These are phyloP conservation scores for Macquaria ambigua DNA, from an alignment of 2,113 vertebrate genomes.

Conservation along the genomic window DNA sequence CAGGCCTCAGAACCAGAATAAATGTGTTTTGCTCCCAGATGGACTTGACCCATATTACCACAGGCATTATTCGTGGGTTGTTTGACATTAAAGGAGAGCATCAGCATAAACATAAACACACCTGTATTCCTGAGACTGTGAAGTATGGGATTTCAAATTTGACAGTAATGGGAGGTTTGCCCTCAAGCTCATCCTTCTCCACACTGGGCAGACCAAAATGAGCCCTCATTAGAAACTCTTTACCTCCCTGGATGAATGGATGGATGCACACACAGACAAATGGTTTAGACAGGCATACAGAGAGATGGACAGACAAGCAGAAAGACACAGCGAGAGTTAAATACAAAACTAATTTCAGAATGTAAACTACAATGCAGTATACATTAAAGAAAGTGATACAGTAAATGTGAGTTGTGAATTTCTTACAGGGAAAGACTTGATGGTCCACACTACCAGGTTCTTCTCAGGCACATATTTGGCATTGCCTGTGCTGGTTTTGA, in stretches of 20 bases:
- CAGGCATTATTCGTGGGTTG: not conserved
- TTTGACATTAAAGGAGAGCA: not conserved
- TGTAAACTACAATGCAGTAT: not conserved
- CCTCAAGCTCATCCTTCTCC: constrained; percentile 91
- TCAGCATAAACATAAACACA: constrained; percentile 55
- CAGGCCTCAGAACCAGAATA: not conserved
- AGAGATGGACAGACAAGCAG: not conserved
- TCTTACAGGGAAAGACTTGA: constrained; percentile 95
- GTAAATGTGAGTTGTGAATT: not conserved
- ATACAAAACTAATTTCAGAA: not conserved
- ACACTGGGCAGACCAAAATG: constrained; percentile 95
- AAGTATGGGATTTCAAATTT: constrained; percentile 98
- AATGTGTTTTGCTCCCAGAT: not conserved
- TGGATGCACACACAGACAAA: not conserved
- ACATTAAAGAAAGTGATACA: not conserved
- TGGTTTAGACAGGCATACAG: not conserved
- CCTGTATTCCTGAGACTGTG: constrained; percentile 96
- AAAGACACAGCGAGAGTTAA: not conserved
- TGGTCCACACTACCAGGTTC: constrained; percentile 93
- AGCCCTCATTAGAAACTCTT: constrained; percentile 96
- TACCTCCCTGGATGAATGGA: constrained; percentile 87
- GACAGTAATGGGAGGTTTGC: constrained; percentile 92
- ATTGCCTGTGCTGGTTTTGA: constrained; percentile 92
- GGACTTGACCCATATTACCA: not conserved
- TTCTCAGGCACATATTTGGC: constrained; percentile 94